A percentile compares a stretch with the other conserved stretches of the same genome.
Conservation (phyloP, 1,140 invertebrate genomes). For the Coptotermes formosanus region DNA sequence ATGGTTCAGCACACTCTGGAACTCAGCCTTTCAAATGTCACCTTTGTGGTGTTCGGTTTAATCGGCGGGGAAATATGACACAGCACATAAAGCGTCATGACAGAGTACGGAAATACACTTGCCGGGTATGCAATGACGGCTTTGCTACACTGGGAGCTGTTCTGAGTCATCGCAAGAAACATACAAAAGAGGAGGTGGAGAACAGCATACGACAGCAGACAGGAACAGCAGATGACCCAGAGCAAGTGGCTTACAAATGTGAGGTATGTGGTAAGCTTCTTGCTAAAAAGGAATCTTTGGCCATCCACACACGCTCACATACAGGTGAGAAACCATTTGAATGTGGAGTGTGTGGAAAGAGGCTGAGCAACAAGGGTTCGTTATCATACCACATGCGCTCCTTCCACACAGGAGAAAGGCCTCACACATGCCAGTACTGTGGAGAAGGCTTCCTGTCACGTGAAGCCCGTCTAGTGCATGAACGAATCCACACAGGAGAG, state of each 20-base stretch:
- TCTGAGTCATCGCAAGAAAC: conserved; percentile 29
- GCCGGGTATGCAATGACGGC: conserved; percentile 26
- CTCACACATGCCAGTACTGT: conserved; percentile 55
- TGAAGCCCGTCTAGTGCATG: conserved; percentile 53
- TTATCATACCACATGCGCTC: conserved; percentile 43
- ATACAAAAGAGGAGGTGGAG: conserved; percentile 30
- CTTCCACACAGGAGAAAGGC: conserved; percentile 55
- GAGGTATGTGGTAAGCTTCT: conserved; percentile 27
- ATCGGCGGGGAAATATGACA: conserved; percentile 48
- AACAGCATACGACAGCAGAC: conserved; percentile 17
- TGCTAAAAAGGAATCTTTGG: conserved; percentile 32
- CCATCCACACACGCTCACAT: conserved; percentile 31
- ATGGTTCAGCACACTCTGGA: conserved; percentile 51
- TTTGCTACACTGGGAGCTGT: conserved; percentile 31
- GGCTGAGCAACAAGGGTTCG: conserved; percentile 43
- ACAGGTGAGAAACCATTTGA: conserved; percentile 30
- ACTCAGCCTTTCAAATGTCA: conserved; percentile 54
- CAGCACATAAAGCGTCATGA: conserved; percentile 45
- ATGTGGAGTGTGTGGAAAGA: conserved; percentile 39
- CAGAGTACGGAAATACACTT: conserved; percentile 28
- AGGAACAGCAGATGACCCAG: conserved; percentile 12
- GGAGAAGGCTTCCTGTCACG: conserved; percentile 52
- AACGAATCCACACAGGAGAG: conserved; percentile 57
- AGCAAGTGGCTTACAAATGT: conserved; percentile 27
- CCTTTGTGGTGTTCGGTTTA: conserved; percentile 56